Evolutionary conservation across 1,140 invertebrate genomes (phyloP).

Genomic region (Pachypeltis micranthus): DNA sequence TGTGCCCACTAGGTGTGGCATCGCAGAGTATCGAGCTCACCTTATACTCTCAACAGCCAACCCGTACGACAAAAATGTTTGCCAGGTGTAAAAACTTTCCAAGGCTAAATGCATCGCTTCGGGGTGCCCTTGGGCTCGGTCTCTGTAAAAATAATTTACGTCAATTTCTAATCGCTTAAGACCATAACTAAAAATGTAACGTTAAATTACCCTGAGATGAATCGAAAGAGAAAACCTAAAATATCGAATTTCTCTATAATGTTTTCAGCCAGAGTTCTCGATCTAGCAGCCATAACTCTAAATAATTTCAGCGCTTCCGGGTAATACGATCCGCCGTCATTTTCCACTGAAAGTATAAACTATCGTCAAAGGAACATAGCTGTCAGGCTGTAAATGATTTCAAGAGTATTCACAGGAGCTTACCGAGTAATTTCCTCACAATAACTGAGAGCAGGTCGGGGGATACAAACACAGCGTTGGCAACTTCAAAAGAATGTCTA

Average conservation of each 20-base stretch:
- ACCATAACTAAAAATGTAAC: neutral
- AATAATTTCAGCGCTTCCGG: constrained; percentile 35
- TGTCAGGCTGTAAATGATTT: neutral
- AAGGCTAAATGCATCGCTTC: constrained; percentile 33
- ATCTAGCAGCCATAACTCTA: constrained; percentile 33
- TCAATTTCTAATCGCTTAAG: too few species aligned
- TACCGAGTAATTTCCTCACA: neutral
- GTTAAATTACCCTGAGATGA: constrained; percentile 25
- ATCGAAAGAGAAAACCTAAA: constrained; percentile 26
- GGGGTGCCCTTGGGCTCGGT: constrained; percentile 28
- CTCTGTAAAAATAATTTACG: constrained; percentile 31
- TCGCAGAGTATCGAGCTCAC: constrained; percentile 26
- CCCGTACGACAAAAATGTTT: constrained; percentile 36
- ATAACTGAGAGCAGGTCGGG: constrained; percentile 10
- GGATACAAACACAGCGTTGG: constrained; percentile 40
- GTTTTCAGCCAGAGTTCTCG: constrained; percentile 32
- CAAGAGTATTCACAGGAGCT: constrained; percentile 6
- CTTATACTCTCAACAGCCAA: constrained; percentile 32
- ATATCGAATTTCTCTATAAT: constrained; percentile 29
- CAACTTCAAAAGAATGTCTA: constrained; percentile 49
- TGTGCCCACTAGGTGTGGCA: too few species aligned
- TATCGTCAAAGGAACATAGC: neutral
- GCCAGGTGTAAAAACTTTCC: constrained; percentile 37
- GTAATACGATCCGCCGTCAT: constrained; percentile 14
- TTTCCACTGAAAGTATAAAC: constrained; percentile 18